These are phyloP conservation scores for Lota lota DNA, from an alignment of 2,113 vertebrate genomes.

Conservation along the genomic window DNA sequence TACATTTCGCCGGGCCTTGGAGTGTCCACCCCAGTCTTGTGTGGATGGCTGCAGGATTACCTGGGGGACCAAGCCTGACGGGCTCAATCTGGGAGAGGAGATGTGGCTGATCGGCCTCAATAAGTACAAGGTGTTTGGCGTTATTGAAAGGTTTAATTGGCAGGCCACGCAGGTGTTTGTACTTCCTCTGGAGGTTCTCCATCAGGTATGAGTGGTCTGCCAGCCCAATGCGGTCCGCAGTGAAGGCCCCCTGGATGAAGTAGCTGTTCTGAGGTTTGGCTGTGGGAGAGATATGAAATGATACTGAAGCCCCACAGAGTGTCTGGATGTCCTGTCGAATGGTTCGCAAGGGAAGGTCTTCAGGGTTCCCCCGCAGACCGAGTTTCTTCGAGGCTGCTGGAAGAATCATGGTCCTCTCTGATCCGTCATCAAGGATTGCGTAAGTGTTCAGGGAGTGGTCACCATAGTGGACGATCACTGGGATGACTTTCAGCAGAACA, in stretches of 20 bases:
- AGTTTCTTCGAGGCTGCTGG: not conserved
- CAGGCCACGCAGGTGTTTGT: not conserved
- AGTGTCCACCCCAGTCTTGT: not conserved
- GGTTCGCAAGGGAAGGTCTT: not conserved
- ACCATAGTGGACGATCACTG: not conserved
- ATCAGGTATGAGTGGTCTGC: constrained; percentile 1
- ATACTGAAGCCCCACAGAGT: not conserved
- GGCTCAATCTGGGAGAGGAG: not conserved
- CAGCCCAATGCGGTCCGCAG: not conserved
- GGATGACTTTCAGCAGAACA: not conserved
- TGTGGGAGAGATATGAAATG: not conserved
- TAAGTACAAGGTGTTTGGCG: not conserved
- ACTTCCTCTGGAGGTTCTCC: not conserved
- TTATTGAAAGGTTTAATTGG: constrained; percentile 1
- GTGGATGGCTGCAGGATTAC: not conserved
- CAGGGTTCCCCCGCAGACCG: not conserved
- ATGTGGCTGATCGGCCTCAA: constrained; percentile 1
- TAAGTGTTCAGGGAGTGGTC: not conserved
- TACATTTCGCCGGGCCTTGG: not conserved
- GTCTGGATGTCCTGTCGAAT: not conserved
- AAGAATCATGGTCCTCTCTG: not conserved
- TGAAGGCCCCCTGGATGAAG: not conserved
- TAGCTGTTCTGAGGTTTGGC: not conserved
- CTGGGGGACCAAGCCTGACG: not conserved
- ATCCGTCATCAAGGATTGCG: not conserved